Conservation (phyloP, 2,797 vertebrate species). For the Acropternis orthonyx region DNA sequence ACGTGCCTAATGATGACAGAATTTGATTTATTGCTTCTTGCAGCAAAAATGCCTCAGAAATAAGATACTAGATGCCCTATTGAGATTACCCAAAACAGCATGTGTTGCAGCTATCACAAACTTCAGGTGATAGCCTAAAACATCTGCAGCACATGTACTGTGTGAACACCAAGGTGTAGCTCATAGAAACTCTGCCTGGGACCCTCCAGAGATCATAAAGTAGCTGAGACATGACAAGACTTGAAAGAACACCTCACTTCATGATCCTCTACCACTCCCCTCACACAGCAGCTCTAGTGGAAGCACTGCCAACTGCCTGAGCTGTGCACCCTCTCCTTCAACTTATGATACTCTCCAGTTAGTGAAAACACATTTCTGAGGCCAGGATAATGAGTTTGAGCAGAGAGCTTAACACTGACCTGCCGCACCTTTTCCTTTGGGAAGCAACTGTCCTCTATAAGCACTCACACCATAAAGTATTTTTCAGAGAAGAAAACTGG, state of each 20-base stretch:
- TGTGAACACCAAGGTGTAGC: constrained; percentile 43
- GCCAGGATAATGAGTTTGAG: constrained; percentile 62
- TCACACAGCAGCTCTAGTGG: constrained; percentile 27
- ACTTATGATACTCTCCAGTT: constrained; percentile 59
- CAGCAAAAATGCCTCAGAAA: constrained; percentile 61
- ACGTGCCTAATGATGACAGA: constrained; percentile 61
- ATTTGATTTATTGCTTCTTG: constrained; percentile 57
- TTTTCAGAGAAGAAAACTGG: constrained; percentile 24
- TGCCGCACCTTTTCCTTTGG: constrained; percentile 44
- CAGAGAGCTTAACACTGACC: constrained; percentile 62
- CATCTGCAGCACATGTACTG: constrained; percentile 50
- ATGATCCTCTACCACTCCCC: constrained; percentile 14
- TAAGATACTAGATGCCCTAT: constrained; percentile 24
- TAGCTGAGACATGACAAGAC: constrained; percentile 27
- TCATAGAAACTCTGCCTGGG: background rate
- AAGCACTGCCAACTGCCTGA: constrained; percentile 55
- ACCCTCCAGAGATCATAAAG: constrained; percentile 45
- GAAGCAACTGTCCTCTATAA: constrained; percentile 30
- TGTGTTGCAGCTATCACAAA: constrained; percentile 30
- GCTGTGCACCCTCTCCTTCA: constrained; percentile 41
- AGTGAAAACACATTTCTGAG: constrained; percentile 73
- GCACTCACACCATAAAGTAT: constrained; percentile 10
- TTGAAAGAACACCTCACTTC: constrained; percentile 56
- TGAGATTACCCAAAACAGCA: constrained; percentile 44
- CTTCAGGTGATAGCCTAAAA: constrained; percentile 39